Evolutionary conservation across 2,113 vertebrate species (phyloP), one percentile per base, ranked within the genome.

Genomic region (Empidonax alnorum): DNA sequence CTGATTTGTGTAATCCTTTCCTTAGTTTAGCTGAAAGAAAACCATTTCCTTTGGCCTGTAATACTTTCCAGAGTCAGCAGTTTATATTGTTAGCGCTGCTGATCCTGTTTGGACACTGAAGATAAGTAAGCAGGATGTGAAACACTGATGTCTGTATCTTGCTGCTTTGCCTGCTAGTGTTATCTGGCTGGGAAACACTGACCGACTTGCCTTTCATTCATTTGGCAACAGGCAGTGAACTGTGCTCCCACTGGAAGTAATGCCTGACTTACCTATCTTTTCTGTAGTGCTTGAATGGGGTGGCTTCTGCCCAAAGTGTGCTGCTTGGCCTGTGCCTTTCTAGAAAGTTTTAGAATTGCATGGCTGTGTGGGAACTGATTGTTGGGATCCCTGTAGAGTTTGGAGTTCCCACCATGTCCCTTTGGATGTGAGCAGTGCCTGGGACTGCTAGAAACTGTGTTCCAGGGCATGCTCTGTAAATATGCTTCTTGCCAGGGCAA

Each of bases 31-130:
- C 87, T 90, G 78, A 80, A 67, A 87, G 92, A 83, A 97, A 96
- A 90, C 22, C 6, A 67, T 92, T 95, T 92, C 92, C 94, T 95
- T 72, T 92, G 47, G 72, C 67, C 96, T 97, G 95, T 97, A 81
- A 4, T 66, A 39, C 41, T 96, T 94, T 87, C 58, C 69, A 89
- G 86, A 94, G 89, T 97, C 97, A 97, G 97, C 97, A 94, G 81
- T 96, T 97, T 62, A 27, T 90, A 87, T 95, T 97, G 92, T 95
- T 94, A 93, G 84, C 19, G 31, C 66, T 95, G 89, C 89, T 95
- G 90, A 95, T 95, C 65, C 90, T 95, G 76, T 96, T 96, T 93
- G 86, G 73, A 90, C 80, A 72, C 88, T 65, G n/a, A 61, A 92
- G 93, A 90, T 94, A 93, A 93, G 65, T 67, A 85, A 82, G 76